A percentile compares a stretch with the other conserved stretches of the same genome.
Conservation (phyloP, 2,888 invertebrate genomes). For the Lagria hirta region DNA sequence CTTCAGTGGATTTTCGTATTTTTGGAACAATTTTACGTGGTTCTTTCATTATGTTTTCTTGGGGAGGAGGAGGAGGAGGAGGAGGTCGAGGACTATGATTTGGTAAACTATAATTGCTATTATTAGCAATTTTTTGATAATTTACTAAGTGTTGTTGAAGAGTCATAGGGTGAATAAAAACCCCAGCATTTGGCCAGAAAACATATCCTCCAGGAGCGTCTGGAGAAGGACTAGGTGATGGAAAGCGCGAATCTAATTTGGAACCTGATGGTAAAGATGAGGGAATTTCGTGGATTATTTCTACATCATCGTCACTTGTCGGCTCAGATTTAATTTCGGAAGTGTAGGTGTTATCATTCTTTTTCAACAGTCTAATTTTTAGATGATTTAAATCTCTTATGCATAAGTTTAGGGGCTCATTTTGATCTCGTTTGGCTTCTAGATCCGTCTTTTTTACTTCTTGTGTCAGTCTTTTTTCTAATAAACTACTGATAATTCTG, state of each 20-base stretch:
- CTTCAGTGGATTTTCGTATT: slow-evolving; percentile 37
- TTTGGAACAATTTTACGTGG: slow-evolving; percentile 52
- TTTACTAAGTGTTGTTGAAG: slow-evolving; percentile 71
- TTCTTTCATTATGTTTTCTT: no score
- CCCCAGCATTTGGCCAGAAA: slow-evolving; percentile 71
- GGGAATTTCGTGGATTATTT: slow-evolving; percentile 49
- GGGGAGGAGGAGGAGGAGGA: slow-evolving; percentile 31
- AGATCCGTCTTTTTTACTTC: slow-evolving; percentile 55
- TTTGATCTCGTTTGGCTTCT: slow-evolving; percentile 51
- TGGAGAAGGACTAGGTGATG: slow-evolving; percentile 53
- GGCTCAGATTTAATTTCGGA: slow-evolving; percentile 64
- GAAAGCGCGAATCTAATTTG: slow-evolving; percentile 35
- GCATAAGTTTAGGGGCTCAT: slow-evolving; percentile 82
- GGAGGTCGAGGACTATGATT: slow-evolving; percentile 43
- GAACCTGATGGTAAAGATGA: no score
- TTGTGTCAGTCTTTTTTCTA: slow-evolving; percentile 70
- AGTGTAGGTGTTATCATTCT: slow-evolving; percentile 64
- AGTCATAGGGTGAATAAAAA: slow-evolving; percentile 74
- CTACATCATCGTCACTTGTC: slow-evolving; percentile 59
- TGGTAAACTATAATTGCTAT: slow-evolving; percentile 47
- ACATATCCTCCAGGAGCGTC: slow-evolving; percentile 59
- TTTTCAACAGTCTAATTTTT: slow-evolving; percentile 64
- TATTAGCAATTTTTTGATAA: slow-evolving; percentile 71
- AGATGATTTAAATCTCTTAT: slow-evolving; percentile 73
- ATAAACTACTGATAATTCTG: slow-evolving; percentile 67